Conservation (phyloP, 1,140 invertebrate species). For the Contarinia nasturtii region DNA sequence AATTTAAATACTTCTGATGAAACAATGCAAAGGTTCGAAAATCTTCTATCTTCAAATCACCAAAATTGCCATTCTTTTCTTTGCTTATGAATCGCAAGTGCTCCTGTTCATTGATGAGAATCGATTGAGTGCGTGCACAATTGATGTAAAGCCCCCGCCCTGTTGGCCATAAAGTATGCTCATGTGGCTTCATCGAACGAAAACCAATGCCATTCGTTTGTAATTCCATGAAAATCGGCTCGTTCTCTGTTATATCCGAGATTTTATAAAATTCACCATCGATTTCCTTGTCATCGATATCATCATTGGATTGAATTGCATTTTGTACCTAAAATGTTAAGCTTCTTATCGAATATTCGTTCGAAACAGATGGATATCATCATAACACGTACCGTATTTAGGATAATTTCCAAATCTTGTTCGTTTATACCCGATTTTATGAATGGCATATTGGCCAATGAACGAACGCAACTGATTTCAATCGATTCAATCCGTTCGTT, state of each 20-base stretch:
- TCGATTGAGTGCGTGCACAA: no score
- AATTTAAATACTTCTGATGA: conserved; percentile 49
- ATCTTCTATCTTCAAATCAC: no score
- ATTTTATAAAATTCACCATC: neutral
- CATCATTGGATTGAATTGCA: neutral
- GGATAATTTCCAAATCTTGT: neutral
- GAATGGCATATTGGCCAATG: conserved; percentile 52
- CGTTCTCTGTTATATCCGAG: neutral
- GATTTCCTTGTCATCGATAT: neutral
- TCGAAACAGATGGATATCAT: no score
- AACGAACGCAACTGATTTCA: conserved; percentile 53
- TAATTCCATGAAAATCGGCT: no score
- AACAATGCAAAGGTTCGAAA: conserved; percentile 28
- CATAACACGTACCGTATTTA: neutral
- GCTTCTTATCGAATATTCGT: neutral
- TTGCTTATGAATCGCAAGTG: neutral
- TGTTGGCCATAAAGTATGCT: no score
- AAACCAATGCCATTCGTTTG: no score
- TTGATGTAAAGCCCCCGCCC: no score
- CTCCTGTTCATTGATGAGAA: no score
- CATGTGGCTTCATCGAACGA: no score
- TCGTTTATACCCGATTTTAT: conserved; percentile 43
- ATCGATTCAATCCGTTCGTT: conserved; percentile 51
- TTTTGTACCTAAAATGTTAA: neutral
- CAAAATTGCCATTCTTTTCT: neutral